Conservation (phyloP, 92 coral and sea anemone species). For the Paragorgia papillata region DNA sequence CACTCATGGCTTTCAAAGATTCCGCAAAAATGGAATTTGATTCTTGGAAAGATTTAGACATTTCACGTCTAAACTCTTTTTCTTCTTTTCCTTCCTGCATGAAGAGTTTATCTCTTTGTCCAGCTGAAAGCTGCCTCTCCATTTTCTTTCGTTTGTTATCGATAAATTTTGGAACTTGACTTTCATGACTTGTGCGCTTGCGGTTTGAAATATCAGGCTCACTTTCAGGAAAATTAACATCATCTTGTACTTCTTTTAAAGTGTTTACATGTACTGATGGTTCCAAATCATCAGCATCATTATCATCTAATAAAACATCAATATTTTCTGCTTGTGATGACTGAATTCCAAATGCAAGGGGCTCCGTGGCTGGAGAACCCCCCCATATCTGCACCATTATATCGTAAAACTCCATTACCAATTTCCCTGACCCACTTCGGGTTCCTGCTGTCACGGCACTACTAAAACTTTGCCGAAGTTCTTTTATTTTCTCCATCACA, state of each 20-base stretch:
- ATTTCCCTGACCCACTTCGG: constrained; percentile 10
- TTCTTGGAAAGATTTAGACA: constrained; percentile 2
- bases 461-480: constrained; percentile 5
- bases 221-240: not conserved
- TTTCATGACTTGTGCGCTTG: not conserved
- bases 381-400: constrained; percentile 26
- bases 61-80: constrained; percentile 4
- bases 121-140: constrained; percentile 25
- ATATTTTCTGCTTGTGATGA: not conserved
- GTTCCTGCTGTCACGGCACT: constrained; percentile 4
- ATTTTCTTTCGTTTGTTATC: constrained; percentile 18
- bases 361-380: constrained; percentile 1
- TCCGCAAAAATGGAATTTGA: too few species aligned
- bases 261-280: too few species aligned
- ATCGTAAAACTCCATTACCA: constrained; percentile 26
- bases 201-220: not conserved
- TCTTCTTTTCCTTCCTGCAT: constrained; percentile 25
- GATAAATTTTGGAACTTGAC: not conserved
- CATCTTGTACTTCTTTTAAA: not conserved
- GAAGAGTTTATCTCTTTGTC: constrained; percentile 8
- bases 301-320: not conserved
- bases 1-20: too few species aligned
- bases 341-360: constrained; percentile 20
- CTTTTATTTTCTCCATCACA: constrained; percentile 7
- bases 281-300: too few species aligned